Percentiles rank a stretch among this genome's conserved stretches.
Conservation (phyloP, 2,113 vertebrate species). For the Leuciscus idus region DNA sequence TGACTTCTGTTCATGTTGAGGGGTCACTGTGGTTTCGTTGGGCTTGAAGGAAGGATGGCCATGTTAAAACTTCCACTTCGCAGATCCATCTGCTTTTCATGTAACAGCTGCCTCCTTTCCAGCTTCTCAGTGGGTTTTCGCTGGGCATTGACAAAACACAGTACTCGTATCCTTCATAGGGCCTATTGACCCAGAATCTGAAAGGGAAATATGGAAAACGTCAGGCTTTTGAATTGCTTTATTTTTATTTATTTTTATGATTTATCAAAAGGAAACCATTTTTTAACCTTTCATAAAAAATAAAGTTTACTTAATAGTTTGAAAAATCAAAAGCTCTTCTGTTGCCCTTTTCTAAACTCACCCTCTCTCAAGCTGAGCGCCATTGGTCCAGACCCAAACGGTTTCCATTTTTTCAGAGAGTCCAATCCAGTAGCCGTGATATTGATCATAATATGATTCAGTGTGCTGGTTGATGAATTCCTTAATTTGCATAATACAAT, state of each 20-base stretch:
- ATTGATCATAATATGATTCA: neutral
- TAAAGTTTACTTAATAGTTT: neutral
- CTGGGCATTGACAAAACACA: slow-evolving; percentile 32
- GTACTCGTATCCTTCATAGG: accelerated
- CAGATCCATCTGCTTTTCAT: slow-evolving; percentile 39
- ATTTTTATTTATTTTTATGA: neutral
- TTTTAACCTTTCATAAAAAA: neutral
- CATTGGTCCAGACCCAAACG: slow-evolving; percentile 37
- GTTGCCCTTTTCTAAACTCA: slow-evolving; percentile 10
- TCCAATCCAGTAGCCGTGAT: slow-evolving; percentile 58
- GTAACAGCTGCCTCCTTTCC: accelerated
- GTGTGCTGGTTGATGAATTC: slow-evolving; percentile 46
- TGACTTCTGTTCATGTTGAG: neutral
- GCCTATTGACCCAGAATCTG: neutral
- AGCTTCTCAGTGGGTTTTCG: neutral
- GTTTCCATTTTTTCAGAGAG: neutral
- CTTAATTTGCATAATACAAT: slow-evolving; percentile 19
- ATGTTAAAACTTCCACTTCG: slow-evolving; percentile 28
- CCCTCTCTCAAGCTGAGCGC: slow-evolving; percentile 1
- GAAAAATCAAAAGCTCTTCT: neutral
- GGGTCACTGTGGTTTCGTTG: neutral
- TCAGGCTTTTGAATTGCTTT: neutral
- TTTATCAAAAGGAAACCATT: neutral
- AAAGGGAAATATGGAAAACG: neutral
- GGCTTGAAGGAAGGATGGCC: neutral